A percentile compares a stretch with the other conserved stretches of the same genome.
These are phyloP conservation scores for Ctenodactylus gundi DNA, from an alignment of 2,113 vertebrate genomes.

Conservation along the genomic window DNA sequence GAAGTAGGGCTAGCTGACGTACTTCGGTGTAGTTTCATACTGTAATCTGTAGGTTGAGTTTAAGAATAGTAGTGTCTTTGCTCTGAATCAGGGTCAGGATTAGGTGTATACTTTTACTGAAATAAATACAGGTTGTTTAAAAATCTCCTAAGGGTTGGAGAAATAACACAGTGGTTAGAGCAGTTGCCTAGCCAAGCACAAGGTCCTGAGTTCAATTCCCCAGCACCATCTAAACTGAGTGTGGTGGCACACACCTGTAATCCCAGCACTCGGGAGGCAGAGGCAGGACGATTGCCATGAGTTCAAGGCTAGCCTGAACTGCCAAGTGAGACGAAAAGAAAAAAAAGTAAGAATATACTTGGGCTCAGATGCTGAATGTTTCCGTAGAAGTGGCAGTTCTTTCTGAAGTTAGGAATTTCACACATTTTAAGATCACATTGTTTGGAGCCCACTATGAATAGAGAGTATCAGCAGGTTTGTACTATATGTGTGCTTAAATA, in stretches of 20 bases:
- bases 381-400: neutral
- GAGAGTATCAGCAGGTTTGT: neutral
- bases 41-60: constrained; percentile 7
- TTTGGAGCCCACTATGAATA: neutral
- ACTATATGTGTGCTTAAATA: neutral
- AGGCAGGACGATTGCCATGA: too few species aligned
- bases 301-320: too few species aligned
- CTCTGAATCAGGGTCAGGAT: neutral
- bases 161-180: too few species aligned
- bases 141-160: too few species aligned
- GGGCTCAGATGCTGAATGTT: neutral
- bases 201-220: too few species aligned
- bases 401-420: constrained; percentile 25
- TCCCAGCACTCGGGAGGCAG: too few species aligned
- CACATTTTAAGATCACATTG: neutral
- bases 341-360: too few species aligned
- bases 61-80: neutral
- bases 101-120: constrained; percentile 42
- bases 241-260: too few species aligned
- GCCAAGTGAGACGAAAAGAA: too few species aligned
- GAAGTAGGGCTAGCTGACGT: neutral
- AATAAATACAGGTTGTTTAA: constrained; percentile 40
- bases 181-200: too few species aligned
- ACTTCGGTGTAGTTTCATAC: constrained; percentile 18
- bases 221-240: too few species aligned